Base-by-base conservation (phyloP, 2,888 invertebrate genomes). In the Anoplius nigerrimus region DNA sequence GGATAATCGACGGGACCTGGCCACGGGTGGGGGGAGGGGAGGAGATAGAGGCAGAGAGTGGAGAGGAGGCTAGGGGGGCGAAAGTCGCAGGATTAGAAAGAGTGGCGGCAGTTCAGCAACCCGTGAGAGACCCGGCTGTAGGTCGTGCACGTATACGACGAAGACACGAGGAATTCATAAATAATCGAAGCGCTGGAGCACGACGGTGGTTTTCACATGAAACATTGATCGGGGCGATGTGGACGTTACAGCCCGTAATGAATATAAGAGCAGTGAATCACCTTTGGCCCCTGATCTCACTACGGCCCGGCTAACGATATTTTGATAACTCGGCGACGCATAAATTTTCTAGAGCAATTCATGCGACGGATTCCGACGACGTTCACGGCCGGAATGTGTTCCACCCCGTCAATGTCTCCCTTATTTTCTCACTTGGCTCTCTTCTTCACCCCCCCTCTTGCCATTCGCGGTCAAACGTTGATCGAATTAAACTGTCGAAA, bases 131-230 rank as follows among this genome's bases (percentile, higher is more conserved):
- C 53, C 62, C 54, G 68, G 62, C 58, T 61, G 76, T 78, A 75
- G 75, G 74, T 80, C 76, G 71, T 66, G 65, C 72, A 69, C 71
- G 75, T 75, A 77, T 62, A 52, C 77, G 73, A 71, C 75, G 83
- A 86, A 87, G 86, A 84, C 84, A 81, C 79, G 83, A 82, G 74
- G 74, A 85, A 83, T 86, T 88, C 86, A 88, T 88, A 88, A 88
- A 88, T 88, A 88, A 88, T 88, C 88, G 86, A 88, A 85, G 83
- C 85, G 79, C 71, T 78, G 81, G 83, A 80, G 83, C 81, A 81
- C 82, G 82, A 76, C 83, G 84, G 84, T 81, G 84, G 84, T 87
- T 87, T 87, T 86, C 84, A 80, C 87, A 84, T 88, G 84, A 87
- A 88, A 88, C 84, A 88, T 88, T 87, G 87, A 88, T 88, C 86